Evolutionary conservation across 2,888 invertebrate genomes (phyloP).

Genomic region (Eupithecia abbreviata): DNA sequence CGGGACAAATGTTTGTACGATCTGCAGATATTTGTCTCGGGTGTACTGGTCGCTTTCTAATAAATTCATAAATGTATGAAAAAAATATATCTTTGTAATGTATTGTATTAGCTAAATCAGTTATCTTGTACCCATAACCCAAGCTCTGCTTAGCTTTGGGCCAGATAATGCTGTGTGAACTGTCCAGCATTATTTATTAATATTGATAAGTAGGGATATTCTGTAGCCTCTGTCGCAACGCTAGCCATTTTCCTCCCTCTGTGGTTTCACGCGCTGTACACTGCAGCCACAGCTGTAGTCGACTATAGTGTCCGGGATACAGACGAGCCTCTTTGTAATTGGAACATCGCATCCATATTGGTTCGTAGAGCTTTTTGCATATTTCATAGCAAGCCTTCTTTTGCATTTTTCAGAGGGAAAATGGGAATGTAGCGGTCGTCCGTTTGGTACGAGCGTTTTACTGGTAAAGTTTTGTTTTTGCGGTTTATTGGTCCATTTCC

Average conservation of each 20-base stretch:
- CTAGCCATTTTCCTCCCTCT: not conserved
- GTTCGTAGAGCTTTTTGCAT: slow-evolving; percentile 61
- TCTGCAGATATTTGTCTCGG: no score
- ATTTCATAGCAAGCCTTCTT: slow-evolving; percentile 55
- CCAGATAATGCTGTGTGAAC: no score
- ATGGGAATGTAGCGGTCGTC: slow-evolving; percentile 26
- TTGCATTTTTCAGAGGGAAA: slow-evolving; percentile 33
- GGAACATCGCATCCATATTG: slow-evolving; percentile 65
- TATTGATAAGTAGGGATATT: not conserved
- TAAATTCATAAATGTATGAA: no score
- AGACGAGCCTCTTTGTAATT: slow-evolving; percentile 62
- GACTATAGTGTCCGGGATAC: slow-evolving; percentile 17
- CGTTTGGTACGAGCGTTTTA: slow-evolving; percentile 26
- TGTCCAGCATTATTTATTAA: no score
- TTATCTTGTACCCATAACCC: no score
- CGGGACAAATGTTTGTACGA: no score
- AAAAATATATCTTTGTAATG: no score
- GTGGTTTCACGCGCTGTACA: slow-evolving; percentile 11
- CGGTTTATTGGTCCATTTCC: not conserved
- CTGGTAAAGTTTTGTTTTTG: slow-evolving; percentile 13
- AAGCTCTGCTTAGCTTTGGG: no score
- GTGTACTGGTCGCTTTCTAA: no score
- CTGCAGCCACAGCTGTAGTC: not conserved
- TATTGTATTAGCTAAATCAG: no score
- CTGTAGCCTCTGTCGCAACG: not conserved